Conservation (phyloP, 2,113 vertebrate genomes). For the Galbula dea region DNA sequence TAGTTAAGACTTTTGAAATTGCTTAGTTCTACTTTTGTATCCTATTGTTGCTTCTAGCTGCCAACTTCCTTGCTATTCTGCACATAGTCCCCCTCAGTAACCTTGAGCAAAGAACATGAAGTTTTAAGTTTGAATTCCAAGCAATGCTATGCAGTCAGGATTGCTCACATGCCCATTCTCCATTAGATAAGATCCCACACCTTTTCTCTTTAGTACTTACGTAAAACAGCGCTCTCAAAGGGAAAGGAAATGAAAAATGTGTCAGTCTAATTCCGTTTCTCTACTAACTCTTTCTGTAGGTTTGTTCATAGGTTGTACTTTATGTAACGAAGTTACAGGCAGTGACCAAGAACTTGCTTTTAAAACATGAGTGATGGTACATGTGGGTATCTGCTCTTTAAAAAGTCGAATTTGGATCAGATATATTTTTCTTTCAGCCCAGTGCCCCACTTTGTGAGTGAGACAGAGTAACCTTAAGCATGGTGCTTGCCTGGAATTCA, state of each 20-base stretch:
- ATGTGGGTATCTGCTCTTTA: neutral
- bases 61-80: too few species aligned
- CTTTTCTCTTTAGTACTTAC: neutral
- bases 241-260: neutral
- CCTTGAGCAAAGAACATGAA: too few species aligned
- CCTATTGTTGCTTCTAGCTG: too few species aligned
- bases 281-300: neutral
- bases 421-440: fast-evolving
- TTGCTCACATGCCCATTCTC: too few species aligned
- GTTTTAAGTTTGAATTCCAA: too few species aligned
- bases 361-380: neutral
- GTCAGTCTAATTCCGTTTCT: neutral
- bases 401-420: neutral
- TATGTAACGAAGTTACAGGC: neutral
- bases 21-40: too few species aligned
- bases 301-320: neutral
- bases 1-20: too few species aligned
- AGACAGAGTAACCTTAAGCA: neutral
- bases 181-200: too few species aligned
- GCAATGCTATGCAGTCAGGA: too few species aligned
- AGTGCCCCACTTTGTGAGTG: neutral
- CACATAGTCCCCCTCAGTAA: too few species aligned
- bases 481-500: neutral
- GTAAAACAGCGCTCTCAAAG: neutral
- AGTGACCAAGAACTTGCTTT: neutral